Conservation (phyloP, 2,888 invertebrate genomes). For the Subacronicta megacephala region DNA sequence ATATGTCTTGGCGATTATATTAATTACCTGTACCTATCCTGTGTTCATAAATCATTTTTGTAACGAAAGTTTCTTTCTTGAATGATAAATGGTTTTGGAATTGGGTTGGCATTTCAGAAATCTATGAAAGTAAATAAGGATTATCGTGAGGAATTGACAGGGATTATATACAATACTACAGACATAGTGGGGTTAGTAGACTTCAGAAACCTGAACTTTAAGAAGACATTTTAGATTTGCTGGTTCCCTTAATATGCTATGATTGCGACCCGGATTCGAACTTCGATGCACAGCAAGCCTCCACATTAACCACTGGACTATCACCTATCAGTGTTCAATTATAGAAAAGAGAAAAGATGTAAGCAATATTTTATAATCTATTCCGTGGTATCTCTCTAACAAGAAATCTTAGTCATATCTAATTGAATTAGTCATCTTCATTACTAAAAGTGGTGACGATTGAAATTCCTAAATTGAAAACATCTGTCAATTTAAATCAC, state of each 20-base stretch:
- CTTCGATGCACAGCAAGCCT: too few relatives aligned
- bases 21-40: conserved; percentile 52
- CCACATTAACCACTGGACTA: too few relatives aligned
- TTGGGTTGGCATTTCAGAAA: conserved; percentile 10
- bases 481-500: conserved; percentile 12
- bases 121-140: not conserved
- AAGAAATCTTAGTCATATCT: conserved; percentile 2
- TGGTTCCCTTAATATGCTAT: too few relatives aligned
- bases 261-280: too few relatives aligned
- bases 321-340: too few relatives aligned
- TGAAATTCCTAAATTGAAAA: not conserved
- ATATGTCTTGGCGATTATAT: conserved; percentile 58
- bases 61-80: conserved; percentile 23
- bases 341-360: too few relatives aligned
- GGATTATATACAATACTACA: too few relatives aligned
- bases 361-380: not conserved
- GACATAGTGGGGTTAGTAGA: too few relatives aligned
- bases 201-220: too few relatives aligned
- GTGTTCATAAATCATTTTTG: conserved; percentile 49
- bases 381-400: not conserved
- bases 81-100: conserved; percentile 21
- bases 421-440: conserved; percentile 6
- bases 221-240: too few relatives aligned
- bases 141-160: too few relatives aligned
- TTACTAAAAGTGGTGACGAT: conserved; percentile 12